phyloP scores from a whole-genome alignment of 2,888 invertebrate genomes.

The Tenthredo amoena region DNA sequence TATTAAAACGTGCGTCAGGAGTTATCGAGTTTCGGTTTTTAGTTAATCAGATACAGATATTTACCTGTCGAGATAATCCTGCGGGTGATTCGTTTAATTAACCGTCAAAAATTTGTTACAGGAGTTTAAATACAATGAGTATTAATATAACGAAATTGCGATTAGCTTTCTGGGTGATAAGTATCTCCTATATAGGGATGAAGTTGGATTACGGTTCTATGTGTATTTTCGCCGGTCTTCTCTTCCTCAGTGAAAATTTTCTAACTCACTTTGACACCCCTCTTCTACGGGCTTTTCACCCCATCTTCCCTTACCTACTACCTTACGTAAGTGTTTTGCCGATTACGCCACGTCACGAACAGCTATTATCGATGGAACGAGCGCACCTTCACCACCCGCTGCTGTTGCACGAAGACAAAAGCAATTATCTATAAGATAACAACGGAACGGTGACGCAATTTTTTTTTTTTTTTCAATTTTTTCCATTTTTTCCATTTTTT shows the following conservation, averaged over 20 bases:
- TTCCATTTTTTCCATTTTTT: neutral
- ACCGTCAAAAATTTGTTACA: neutral
- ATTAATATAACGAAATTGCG: slow-evolving; percentile 1
- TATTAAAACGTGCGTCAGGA: neutral
- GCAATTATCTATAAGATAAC: slow-evolving; percentile 24
- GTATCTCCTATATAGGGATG: neutral
- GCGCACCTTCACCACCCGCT: neutral
- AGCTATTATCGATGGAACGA: slow-evolving; percentile 41
- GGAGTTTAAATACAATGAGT: neutral
- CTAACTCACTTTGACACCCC: slow-evolving; percentile 10
- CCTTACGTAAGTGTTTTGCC: slow-evolving; percentile 10
- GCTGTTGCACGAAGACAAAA: slow-evolving; percentile 6
- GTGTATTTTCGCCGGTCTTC: neutral
- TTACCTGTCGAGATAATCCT: neutral
- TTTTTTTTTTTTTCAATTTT: neutral
- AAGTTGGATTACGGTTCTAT: neutral
- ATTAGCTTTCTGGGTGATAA: neutral
- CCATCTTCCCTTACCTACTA: neutral
- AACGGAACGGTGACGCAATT: slow-evolving; percentile 10
- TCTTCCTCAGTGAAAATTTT: neutral
- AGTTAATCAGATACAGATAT: neutral
- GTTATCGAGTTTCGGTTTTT: neutral
- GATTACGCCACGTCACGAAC: slow-evolving; percentile 39
- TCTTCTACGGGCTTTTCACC: neutral
- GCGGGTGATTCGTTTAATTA: slow-evolving; percentile 25